Conservation (phyloP, 1,140 invertebrate genomes). For the Megalopta genalis region DNA sequence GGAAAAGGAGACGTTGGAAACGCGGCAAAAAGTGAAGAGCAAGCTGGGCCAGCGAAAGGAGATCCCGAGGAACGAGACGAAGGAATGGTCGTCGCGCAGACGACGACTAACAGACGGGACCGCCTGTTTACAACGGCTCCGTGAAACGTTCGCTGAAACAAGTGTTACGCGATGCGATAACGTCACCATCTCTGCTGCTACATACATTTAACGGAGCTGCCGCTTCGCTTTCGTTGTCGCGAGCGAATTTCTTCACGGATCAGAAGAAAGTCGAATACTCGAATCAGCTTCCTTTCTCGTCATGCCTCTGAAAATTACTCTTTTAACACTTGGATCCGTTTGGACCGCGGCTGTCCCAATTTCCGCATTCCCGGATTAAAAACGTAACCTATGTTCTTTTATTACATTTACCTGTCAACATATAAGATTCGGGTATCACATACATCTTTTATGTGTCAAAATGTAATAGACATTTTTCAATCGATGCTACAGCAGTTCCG, state of each 20-base stretch:
- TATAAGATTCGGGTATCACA: too few relatives aligned
- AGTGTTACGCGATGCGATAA: slow-evolving; percentile 56
- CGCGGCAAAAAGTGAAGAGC: slow-evolving; percentile 19
- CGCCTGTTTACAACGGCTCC: background rate
- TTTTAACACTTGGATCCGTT: too few relatives aligned
- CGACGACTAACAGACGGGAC: background rate
- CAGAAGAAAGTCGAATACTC: background rate
- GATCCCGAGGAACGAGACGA: slow-evolving; percentile 8
- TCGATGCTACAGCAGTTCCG: too few relatives aligned
- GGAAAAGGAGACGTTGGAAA: slow-evolving; percentile 17
- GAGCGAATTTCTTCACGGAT: background rate
- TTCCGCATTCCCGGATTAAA: too few relatives aligned
- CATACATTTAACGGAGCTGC: slow-evolving; percentile 1
- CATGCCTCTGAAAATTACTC: too few relatives aligned
- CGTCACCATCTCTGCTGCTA: background rate
- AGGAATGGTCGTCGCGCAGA: slow-evolving; percentile 30
- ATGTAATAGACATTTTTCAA: too few relatives aligned
- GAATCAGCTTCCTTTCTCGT: background rate
- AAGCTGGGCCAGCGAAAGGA: slow-evolving; percentile 12
- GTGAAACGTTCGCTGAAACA: slow-evolving; percentile 41
- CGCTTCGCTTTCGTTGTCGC: slow-evolving; percentile 34
- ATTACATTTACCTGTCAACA: too few relatives aligned
- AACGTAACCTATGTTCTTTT: too few relatives aligned
- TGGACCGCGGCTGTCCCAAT: too few relatives aligned
- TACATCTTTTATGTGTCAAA: too few relatives aligned